These are phyloP conservation scores for Solen grandis DNA, from an alignment of 1,140 invertebrate genomes.

Conservation along the genomic window DNA sequence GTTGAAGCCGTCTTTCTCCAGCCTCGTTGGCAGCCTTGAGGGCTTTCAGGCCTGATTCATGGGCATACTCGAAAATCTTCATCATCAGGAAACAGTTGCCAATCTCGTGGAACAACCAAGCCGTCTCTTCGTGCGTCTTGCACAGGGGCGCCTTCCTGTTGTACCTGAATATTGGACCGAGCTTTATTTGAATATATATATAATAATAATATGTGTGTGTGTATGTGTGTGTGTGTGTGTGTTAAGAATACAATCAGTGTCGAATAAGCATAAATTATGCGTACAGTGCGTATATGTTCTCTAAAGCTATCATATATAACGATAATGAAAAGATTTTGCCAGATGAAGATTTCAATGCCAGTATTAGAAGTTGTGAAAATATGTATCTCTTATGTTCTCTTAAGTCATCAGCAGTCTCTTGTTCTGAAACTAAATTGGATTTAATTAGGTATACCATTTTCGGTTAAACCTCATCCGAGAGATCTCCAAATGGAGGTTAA, in stretches of 20 bases:
- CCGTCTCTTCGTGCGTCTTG: constrained; percentile 69
- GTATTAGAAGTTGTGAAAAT: no score
- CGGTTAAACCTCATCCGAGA: no score
- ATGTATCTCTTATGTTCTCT: no score
- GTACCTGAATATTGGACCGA: constrained; percentile 60
- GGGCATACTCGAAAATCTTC: constrained; percentile 69
- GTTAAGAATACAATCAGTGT: not conserved
- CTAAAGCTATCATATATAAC: not conserved
- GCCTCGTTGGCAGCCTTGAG: constrained; percentile 70
- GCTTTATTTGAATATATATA: not conserved
- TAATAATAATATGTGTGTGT: not conserved
- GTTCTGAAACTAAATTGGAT: no score
- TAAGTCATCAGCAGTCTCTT: no score
- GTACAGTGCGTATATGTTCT: not conserved
- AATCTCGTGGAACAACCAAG: constrained; percentile 80
- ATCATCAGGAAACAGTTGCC: constrained; percentile 79
- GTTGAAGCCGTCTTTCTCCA: constrained; percentile 72
- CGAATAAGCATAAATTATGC: not conserved
- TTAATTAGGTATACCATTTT: no score
- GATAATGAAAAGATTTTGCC: no score
- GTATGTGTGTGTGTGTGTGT: no score
- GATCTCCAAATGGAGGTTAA: no score
- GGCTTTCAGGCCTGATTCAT: constrained; percentile 76
- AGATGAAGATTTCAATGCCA: no score
- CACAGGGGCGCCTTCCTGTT: constrained; percentile 74